Percentiles rank a stretch among this genome's conserved stretches.
These are phyloP conservation scores for Poeciliopsis turrubarensis DNA, from an alignment of 2,113 vertebrate species.

Conservation along the genomic window DNA sequence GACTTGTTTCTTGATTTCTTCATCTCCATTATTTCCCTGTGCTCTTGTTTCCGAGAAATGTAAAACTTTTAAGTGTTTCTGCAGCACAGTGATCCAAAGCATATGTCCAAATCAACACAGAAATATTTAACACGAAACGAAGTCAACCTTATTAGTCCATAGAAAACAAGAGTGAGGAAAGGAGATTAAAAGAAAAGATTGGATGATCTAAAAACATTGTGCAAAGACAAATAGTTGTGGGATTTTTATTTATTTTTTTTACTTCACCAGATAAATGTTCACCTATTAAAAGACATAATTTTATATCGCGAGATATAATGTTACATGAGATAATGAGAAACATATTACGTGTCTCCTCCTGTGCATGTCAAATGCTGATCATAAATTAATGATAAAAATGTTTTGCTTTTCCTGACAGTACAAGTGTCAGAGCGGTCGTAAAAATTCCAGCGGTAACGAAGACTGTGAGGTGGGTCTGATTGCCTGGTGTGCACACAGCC, in stretches of 20 bases:
- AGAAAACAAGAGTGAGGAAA: background rate
- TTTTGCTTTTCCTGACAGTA: constrained; percentile 65
- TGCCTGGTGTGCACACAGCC: background rate
- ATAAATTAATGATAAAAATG: background rate
- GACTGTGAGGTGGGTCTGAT: constrained; percentile 86
- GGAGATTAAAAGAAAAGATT: background rate
- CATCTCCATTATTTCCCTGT: background rate
- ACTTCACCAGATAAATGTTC: background rate
- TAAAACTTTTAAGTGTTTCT: background rate
- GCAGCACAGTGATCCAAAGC: background rate
- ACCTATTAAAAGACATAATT: too few relatives aligned
- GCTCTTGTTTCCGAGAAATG: background rate
- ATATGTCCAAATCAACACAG: background rate
- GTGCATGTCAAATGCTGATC: background rate
- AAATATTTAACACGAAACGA: too few relatives aligned
- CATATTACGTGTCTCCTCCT: background rate
- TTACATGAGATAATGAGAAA: too few relatives aligned
- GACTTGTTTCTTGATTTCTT: too few relatives aligned
- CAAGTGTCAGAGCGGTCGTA: constrained; percentile 85
- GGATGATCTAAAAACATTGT: too few relatives aligned
- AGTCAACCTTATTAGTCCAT: too few relatives aligned
- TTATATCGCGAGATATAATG: background rate
- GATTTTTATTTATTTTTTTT: background rate
- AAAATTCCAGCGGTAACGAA: constrained; percentile 88
- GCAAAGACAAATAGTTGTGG: too few relatives aligned